These are phyloP conservation scores for Meriones psammophilus DNA, from an alignment of 2,797 vertebrate species.

Conservation along the genomic window DNA sequence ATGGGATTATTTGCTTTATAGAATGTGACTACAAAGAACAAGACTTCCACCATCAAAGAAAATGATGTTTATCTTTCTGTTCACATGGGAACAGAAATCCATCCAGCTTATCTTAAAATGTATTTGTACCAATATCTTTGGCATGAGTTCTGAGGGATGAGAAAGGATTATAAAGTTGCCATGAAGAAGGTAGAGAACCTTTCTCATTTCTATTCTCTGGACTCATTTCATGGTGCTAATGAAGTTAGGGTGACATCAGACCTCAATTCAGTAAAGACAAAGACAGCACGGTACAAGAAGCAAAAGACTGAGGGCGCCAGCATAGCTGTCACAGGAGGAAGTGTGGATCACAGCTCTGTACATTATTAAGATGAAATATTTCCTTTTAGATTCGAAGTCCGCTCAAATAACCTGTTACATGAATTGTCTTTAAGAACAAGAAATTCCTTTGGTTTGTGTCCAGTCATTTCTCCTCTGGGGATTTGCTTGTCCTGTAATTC, in stretches of 20 bases:
- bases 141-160: background rate
- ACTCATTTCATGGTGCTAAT: background rate
- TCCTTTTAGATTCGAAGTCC: conserved; percentile 40
- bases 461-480: conserved; percentile 10
- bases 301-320: background rate
- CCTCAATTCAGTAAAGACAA: conserved; percentile 35
- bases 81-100: background rate
- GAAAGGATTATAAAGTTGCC: background rate
- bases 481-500: conserved; percentile 37
- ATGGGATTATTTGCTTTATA: conserved; percentile 31
- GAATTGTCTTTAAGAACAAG: conserved; percentile 49
- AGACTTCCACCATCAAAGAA: conserved; percentile 33
- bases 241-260: conserved; percentile 1
- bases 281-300: background rate
- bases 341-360: background rate
- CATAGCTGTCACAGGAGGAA: conserved; percentile 20
- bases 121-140: background rate
- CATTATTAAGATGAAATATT: conserved; percentile 23
- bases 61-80: conserved; percentile 12
- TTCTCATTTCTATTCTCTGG: background rate
- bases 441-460: conserved; percentile 14
- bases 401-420: background rate
- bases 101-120: background rate
- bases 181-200: background rate
- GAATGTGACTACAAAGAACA: background rate